Percentiles rank a stretch among this genome's conserved stretches.
Evolutionary conservation across 2,888 invertebrate species (phyloP).

Genomic region (Polydrusus tereticollis): DNA sequence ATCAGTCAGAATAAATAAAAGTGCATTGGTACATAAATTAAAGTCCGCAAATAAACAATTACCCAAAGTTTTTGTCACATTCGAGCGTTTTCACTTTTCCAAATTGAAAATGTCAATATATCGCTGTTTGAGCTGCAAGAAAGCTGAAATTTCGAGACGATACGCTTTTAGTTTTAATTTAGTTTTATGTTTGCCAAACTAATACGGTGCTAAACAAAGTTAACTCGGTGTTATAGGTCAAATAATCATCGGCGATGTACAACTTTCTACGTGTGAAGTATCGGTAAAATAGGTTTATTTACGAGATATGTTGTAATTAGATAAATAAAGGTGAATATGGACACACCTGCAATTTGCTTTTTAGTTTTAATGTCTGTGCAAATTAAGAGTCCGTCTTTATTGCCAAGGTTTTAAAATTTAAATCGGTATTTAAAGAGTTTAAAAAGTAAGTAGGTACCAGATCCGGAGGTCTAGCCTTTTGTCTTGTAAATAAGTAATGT

Average conservation of each 20-base stretch:
- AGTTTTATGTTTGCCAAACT: slow-evolving; percentile 42
- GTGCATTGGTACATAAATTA: too few species aligned
- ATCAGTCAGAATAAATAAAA: too few species aligned
- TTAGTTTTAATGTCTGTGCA: background rate
- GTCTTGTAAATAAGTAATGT: too few species aligned
- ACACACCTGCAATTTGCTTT: background rate
- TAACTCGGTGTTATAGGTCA: slow-evolving; percentile 46
- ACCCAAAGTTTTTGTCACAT: background rate
- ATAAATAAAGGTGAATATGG: background rate
- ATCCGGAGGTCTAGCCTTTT: too few species aligned
- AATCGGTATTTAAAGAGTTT: too few species aligned
- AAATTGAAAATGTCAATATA: slow-evolving; percentile 46
- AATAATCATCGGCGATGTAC: slow-evolving; percentile 28
- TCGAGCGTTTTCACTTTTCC: slow-evolving; percentile 40
- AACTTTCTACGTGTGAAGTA: slow-evolving; percentile 36
- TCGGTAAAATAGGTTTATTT: slow-evolving; percentile 33
- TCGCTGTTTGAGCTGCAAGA: slow-evolving; percentile 46
- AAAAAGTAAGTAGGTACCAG: too few species aligned
- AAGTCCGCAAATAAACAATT: too few species aligned
- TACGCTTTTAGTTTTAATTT: slow-evolving; percentile 39
- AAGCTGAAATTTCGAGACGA: slow-evolving; percentile 37
- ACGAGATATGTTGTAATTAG: slow-evolving; percentile 22
- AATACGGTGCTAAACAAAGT: slow-evolving; percentile 46
- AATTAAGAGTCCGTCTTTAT: too few species aligned
- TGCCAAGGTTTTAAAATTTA: too few species aligned